Evolutionary conservation across 2,888 invertebrate species (phyloP).

Genomic region (Ceriagrion tenellum): DNA sequence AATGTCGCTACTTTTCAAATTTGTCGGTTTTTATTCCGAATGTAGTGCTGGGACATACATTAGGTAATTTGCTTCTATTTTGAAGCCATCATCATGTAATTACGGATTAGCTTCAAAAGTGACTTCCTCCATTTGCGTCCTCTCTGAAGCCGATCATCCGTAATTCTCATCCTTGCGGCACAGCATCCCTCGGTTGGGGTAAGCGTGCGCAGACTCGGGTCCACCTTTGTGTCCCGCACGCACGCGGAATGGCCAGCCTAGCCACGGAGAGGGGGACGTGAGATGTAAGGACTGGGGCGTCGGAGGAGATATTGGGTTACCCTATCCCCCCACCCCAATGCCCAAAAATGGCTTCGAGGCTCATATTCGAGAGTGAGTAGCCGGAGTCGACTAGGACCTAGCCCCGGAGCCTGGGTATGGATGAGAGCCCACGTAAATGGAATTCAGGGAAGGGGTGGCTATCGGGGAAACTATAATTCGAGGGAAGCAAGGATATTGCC

Average conservation of each 20-base stretch:
- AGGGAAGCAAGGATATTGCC: background rate
- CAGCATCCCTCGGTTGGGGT: slow-evolving; percentile 51
- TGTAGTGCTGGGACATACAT: background rate
- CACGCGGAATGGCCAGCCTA: slow-evolving; percentile 60
- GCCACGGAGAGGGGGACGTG: slow-evolving; percentile 41
- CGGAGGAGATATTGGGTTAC: slow-evolving; percentile 79
- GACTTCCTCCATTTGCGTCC: background rate
- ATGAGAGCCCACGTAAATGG: slow-evolving; percentile 10
- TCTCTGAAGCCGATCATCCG: background rate
- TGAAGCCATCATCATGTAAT: background rate
- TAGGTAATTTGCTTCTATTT: background rate
- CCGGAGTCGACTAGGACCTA: slow-evolving; percentile 77
- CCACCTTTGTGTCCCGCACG: slow-evolving; percentile 59
- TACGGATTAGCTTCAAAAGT: background rate
- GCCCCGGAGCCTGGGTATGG: slow-evolving; percentile 54
- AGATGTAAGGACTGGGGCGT: slow-evolving; percentile 47
- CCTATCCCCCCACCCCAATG: slow-evolving; percentile 80
- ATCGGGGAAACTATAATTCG: slow-evolving; percentile 10
- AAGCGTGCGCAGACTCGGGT: slow-evolving; percentile 62
- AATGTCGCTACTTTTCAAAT: background rate
- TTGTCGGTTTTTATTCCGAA: background rate
- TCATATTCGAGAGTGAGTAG: slow-evolving; percentile 75
- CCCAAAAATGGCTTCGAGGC: slow-evolving; percentile 85
- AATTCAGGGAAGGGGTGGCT: slow-evolving; percentile 44
- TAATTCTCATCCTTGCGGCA: background rate